phyloP scores from a whole-genome alignment of 2,888 invertebrate species.

The Willowsia nigromaculata region DNA sequence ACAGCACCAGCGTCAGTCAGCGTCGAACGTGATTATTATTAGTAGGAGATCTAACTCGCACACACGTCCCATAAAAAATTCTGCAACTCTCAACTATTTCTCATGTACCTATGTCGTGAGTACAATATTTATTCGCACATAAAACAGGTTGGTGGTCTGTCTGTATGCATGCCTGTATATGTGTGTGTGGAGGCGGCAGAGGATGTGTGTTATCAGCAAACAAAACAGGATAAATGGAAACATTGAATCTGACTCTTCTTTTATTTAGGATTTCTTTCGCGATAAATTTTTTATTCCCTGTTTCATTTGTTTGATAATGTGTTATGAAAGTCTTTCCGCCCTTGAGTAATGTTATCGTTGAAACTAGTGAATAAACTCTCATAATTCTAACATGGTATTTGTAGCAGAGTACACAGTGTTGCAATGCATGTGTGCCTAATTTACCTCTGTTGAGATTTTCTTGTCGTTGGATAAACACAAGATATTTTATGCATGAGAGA shows the following conservation, averaged over 20 bases:
- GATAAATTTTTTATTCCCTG: background rate
- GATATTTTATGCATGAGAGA: too few species aligned
- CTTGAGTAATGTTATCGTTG: background rate
- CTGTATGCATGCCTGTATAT: background rate
- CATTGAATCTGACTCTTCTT: background rate
- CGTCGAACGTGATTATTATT: background rate
- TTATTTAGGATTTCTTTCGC: background rate
- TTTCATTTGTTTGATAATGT: background rate
- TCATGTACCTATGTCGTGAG: background rate
- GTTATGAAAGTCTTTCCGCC: background rate
- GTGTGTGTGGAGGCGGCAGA: background rate
- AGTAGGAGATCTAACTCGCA: background rate
- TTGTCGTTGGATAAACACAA: slow-evolving; percentile 4
- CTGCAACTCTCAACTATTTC: background rate
- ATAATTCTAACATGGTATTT: too few species aligned
- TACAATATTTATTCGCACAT: background rate
- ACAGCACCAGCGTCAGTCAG: background rate
- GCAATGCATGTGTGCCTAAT: background rate
- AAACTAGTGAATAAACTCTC: too few species aligned
- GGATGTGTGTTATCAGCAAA: background rate
- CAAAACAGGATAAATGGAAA: background rate
- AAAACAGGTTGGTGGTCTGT: background rate
- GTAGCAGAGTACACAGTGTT: too few species aligned
- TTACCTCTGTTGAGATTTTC: background rate
- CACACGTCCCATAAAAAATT: background rate